phyloP scores from a whole-genome alignment of 2,888 invertebrate genomes.

The Thymelicus sylvestris region DNA sequence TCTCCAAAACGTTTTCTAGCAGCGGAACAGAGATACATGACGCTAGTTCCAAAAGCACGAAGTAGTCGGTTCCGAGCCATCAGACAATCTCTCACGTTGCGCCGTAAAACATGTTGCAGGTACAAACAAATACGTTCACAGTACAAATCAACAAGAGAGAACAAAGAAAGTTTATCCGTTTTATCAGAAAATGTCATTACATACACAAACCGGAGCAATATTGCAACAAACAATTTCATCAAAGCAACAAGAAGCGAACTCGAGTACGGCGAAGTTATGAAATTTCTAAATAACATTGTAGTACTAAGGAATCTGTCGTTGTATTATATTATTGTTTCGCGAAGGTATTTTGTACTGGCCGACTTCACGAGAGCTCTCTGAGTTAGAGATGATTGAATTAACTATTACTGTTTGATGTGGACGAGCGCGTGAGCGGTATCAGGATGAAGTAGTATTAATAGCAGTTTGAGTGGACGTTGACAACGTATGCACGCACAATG shows the following conservation, averaged over 20 bases:
- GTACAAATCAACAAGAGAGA: conserved; percentile 64
- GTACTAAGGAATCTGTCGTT: conserved; percentile 56
- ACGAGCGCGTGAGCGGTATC: conserved; percentile 17
- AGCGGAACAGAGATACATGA: conserved; percentile 3
- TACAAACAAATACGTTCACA: conserved; percentile 60
- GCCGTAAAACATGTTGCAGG: conserved; percentile 40
- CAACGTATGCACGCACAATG: conserved; percentile 34
- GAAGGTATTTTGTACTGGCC: conserved; percentile 7
- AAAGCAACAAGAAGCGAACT: conserved; percentile 44
- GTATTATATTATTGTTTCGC: conserved; percentile 18
- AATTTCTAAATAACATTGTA: conserved; percentile 71
- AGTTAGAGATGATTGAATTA: conserved; percentile 26
- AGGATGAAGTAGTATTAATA: conserved; percentile 32
- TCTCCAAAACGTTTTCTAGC: conserved; percentile 10
- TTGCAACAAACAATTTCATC: conserved; percentile 50
- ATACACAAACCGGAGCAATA: conserved; percentile 53
- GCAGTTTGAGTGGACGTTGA: conserved; percentile 24
- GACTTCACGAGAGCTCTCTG: conserved; percentile 6
- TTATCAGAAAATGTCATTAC: conserved; percentile 72
- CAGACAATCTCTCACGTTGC: conserved; percentile 29
- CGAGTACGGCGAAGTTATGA: conserved; percentile 46
- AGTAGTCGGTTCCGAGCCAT: conserved; percentile 21
- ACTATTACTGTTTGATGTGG: conserved; percentile 17
- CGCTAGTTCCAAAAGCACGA: conserved; percentile 13
- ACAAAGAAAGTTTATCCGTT: conserved; percentile 79